Conservation (phyloP, 2,113 vertebrate species). For the Platysternon megacephalum region DNA sequence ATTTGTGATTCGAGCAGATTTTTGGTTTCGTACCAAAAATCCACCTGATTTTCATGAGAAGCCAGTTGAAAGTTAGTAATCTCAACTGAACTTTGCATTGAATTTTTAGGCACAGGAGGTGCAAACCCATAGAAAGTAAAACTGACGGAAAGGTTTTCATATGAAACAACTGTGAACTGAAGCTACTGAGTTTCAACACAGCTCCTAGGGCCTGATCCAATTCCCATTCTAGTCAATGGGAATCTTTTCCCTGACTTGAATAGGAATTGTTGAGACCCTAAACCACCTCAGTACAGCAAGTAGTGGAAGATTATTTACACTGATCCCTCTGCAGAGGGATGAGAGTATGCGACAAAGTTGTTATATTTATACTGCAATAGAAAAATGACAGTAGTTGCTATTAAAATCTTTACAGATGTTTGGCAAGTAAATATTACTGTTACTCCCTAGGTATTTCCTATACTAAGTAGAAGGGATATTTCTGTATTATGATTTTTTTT, state of each 20-base stretch:
- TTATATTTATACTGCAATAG: background rate
- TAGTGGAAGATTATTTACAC: background rate
- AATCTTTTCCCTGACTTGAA: background rate
- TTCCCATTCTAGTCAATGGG: background rate
- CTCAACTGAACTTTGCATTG: background rate
- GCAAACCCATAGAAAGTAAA: background rate
- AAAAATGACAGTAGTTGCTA: background rate
- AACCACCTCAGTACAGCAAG: background rate
- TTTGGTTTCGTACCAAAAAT: accelerated
- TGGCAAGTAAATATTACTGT: background rate
- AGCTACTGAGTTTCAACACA: background rate
- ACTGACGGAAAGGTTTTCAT: background rate
- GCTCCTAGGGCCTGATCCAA: background rate
- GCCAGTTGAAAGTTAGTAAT: background rate
- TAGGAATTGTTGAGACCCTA: background rate
- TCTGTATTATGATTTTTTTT: background rate
- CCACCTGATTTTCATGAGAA: background rate
- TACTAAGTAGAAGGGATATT: background rate
- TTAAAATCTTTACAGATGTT: background rate
- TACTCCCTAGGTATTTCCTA: background rate
- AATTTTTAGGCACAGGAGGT: background rate
- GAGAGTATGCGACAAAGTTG: background rate
- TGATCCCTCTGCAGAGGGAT: background rate
- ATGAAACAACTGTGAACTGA: background rate
- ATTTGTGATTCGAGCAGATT: accelerated